A percentile compares a stretch with the other conserved stretches of the same genome.
Evolutionary conservation across 2,113 vertebrate genomes (phyloP).

Genomic region (Elgaria multicarinata): DNA sequence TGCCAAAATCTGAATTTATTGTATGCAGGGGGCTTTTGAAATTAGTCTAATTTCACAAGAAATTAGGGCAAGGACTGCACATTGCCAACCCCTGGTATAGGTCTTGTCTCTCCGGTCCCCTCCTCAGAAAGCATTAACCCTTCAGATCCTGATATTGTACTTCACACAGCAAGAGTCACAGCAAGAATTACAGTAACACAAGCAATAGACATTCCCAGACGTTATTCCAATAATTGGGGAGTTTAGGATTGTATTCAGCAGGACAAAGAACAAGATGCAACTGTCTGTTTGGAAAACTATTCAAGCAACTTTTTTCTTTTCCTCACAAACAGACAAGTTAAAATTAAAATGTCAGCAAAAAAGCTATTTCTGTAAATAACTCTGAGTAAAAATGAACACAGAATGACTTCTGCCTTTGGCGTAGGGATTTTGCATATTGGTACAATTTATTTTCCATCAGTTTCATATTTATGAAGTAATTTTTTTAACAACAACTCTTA

Average conservation of each 20-base stretch:
- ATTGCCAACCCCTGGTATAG: too few species aligned
- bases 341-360: conserved; percentile 2
- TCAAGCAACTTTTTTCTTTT: background rate
- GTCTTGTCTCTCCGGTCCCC: too few species aligned
- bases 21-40: too few species aligned
- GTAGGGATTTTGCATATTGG: background rate
- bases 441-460: conserved; percentile 18
- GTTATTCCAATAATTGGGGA: background rate
- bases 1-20: too few species aligned
- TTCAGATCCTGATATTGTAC: background rate
- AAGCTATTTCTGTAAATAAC: background rate
- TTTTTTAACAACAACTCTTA: background rate
- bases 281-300: background rate
- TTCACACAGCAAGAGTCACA: background rate
- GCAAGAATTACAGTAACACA: background rate
- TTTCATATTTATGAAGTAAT: conserved; percentile 13
- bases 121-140: background rate
- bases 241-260: background rate
- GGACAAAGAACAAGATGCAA: background rate
- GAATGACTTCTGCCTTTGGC: background rate
- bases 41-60: too few species aligned
- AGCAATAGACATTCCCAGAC: background rate
- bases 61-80: too few species aligned
- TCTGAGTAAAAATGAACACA: background rate
- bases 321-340: background rate